Base-by-base conservation (phyloP, 2,113 vertebrate species). In the Plotosus lineatus region DNA sequence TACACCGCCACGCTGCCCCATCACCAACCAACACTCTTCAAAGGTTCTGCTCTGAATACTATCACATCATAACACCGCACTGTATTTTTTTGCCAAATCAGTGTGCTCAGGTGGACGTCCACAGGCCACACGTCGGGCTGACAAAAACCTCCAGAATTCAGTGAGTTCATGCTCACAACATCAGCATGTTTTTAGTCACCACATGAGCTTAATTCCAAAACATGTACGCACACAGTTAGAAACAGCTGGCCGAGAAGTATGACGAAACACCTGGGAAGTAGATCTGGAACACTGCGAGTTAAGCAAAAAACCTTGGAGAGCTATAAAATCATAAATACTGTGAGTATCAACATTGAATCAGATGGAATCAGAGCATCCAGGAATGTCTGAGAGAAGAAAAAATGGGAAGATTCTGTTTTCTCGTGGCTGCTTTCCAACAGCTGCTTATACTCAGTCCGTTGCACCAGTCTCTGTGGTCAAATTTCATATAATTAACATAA, bases 21-120 rank as follows among this genome's bases (percentile, higher is more conserved):
- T n/a, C n/a, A n/a, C n/a, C n/a, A n/a, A n/a, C n/a, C n/a, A n/a
- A n/a, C n/a, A n/a, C n/a, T n/a, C n/a, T n/a, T n/a, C n/a, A n/a
- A n/a, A n/a, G n/a, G 51, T 51, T 73, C 83, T 86, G 78, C 53
- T 75, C 84, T 12, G 8, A 69, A 38, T n/a, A n/a, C n/a, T n/a
- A n/a, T n/a, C n/a, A n/a, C 44, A 86, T 81, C 84, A 79, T 12
- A 33, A 82, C 60, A 63, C 79, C 38, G 80, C 81, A 77, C 82
- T 46, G 71, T 71, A 14, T 55, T 66, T 68, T 66, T 71, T 77
- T 81, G 63, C 72, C 73, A 69, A 65, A 26, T 60, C 75, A 65
- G 46, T 81, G 68, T 31, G 40, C 55, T 48, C 82, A 53, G 44
- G 76, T 23, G 75, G 60, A 56, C 50, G 21, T 77, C 33, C 26